Conservation (phyloP, 1,140 invertebrate genomes). For the Diachasmimorpha longicaudata region DNA sequence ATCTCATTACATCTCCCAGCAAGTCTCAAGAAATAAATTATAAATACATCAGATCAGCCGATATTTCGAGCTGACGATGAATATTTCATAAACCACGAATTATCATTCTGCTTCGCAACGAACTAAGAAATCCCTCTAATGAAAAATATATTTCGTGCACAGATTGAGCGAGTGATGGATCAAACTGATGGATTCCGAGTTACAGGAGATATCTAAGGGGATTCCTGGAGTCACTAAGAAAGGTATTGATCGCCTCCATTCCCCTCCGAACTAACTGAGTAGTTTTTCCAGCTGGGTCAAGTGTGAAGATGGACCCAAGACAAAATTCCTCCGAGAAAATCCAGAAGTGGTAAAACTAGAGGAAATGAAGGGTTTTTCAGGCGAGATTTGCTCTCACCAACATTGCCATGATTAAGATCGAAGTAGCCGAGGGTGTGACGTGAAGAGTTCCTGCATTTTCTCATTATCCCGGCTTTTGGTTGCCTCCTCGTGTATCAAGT, state of each 20-base stretch:
- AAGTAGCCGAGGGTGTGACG: slow-evolving; percentile 3
- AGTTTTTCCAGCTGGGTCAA: slow-evolving; percentile 14
- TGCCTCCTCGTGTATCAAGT: slow-evolving; percentile 7
- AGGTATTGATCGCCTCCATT: neutral
- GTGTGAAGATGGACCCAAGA: neutral
- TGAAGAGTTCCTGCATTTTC: slow-evolving; percentile 40
- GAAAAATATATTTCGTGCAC: too few species aligned
- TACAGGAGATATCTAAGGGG: neutral
- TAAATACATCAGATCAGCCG: too few species aligned
- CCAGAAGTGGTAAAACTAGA: neutral
- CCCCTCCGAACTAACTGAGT: neutral
- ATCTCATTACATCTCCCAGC: too few species aligned
- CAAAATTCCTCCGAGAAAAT: neutral
- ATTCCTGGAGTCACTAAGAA: neutral
- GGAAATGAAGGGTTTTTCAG: neutral
- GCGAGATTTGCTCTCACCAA: slow-evolving; percentile 10
- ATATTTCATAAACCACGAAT: too few species aligned
- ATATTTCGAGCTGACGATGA: too few species aligned
- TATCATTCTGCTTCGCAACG: too few species aligned
- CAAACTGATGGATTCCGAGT: too few species aligned
- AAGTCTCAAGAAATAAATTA: too few species aligned
- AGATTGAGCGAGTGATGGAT: too few species aligned
- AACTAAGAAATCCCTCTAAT: too few species aligned
- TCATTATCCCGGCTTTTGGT: slow-evolving; percentile 35
- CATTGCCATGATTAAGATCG: slow-evolving; percentile 38